Evolutionary conservation across 1,140 invertebrate genomes (phyloP), one percentile per base, ranked within the genome.

Genomic region (Pseudoatta argentina): DNA sequence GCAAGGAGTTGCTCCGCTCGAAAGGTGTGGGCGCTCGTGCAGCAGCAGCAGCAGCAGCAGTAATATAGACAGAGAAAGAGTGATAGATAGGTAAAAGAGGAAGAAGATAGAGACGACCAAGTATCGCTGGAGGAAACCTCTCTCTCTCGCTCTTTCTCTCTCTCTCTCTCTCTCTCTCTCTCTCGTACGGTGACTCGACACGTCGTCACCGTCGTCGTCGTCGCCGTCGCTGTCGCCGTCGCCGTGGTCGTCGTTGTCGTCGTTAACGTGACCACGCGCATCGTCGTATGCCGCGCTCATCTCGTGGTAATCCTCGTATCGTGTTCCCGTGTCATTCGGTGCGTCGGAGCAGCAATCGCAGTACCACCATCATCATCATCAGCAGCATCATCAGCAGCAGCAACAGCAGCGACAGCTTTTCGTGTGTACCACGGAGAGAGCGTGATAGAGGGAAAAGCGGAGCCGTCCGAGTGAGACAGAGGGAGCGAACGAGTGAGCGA

Each of bases 11-110:
- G 86, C 82, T 87, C 85, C 87, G 87, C 76, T 89, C 72, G 83
- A 39, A 59, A 91, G 87, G 87, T 92, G 89, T 88, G 82, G 88
- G 85, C 88, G 81, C 90, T 87, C 86, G 83, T 92, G 88, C 86
- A 88, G 76, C 86, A 87, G 63, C 4, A 30, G 30, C 30, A n/a
- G 85, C 85, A 83, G 88, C 85, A 79, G 44, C 30, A 21, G 34
- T 34, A 30, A 66, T 39, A 72, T 2, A 82, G 30, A 82, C 1
- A 30, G 30, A 72, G 8, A 57, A 21, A 63, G 24, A 82, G 21
- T 24, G 48, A 69, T 24, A 82, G 10, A 44, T 5, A 39, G 30
- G 10, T 14, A n/a, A 24, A 55, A 61, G 55, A 1, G 77, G 44
- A n/a, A 44, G n/a, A 71, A 34, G 78, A 61, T 10, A 61, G 39